Percentiles rank a stretch among this genome's conserved stretches.
Evolutionary conservation across 2,888 invertebrate genomes (phyloP).

Genomic region (Steromphala cineraria): DNA sequence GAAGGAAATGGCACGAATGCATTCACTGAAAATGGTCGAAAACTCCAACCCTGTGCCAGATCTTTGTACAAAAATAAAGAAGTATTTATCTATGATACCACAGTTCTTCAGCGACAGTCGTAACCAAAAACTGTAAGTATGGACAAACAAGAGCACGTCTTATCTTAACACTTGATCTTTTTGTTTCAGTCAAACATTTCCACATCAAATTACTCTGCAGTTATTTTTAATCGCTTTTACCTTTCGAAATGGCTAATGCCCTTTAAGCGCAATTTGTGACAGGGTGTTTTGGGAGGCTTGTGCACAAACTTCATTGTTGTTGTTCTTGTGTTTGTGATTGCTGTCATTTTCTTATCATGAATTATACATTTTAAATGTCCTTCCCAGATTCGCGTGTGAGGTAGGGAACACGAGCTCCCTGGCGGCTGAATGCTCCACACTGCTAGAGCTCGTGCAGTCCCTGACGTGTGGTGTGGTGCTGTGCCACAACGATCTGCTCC

Average conservation of each 20-base stretch:
- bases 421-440: constrained; percentile 69
- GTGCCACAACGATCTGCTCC: constrained; percentile 96
- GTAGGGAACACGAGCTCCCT: constrained; percentile 53
- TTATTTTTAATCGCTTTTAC: too few relatives aligned
- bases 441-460: constrained; percentile 35
- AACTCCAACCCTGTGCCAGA: constrained; percentile 77
- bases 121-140: constrained; percentile 82
- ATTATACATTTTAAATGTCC: too few relatives aligned
- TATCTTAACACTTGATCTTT: too few relatives aligned
- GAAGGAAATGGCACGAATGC: constrained; percentile 82
- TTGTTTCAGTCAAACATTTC: too few relatives aligned
- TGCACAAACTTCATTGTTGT: too few relatives aligned
- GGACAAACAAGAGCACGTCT: not conserved
- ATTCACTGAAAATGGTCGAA: constrained; percentile 63
- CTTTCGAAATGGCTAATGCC: too few relatives aligned
- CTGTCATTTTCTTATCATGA: too few relatives aligned
- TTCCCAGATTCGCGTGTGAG: constrained; percentile 43
- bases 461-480: constrained; percentile 85
- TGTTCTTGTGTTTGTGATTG: too few relatives aligned
- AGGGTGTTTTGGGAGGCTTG: too few relatives aligned
- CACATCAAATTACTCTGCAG: too few relatives aligned
- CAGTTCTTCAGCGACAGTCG: constrained; percentile 78
- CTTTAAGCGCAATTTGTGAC: too few relatives aligned
- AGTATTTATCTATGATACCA: constrained; percentile 63
- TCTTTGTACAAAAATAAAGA: constrained; percentile 85